Conservation (phyloP, 2,113 vertebrate species). For the Dromaius novaehollandiae region DNA sequence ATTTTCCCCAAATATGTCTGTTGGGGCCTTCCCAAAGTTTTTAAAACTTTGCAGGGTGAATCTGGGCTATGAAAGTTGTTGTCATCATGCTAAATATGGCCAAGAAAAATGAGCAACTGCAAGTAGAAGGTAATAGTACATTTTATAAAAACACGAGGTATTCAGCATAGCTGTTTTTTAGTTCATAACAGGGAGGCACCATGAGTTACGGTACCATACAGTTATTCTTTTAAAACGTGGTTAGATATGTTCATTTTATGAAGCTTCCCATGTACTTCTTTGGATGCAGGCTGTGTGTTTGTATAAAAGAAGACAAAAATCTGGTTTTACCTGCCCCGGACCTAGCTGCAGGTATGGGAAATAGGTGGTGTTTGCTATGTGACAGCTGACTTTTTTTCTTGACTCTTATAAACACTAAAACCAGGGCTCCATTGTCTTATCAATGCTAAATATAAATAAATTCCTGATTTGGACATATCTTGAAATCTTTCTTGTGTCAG, state of each 20-base stretch:
- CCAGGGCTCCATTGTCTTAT: background rate
- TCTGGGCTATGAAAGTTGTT: background rate
- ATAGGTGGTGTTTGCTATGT: background rate
- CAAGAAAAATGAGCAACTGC: background rate
- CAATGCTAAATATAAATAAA: background rate
- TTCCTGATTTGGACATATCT: background rate
- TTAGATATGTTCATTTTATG: background rate
- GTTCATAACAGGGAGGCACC: background rate
- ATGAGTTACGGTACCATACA: background rate
- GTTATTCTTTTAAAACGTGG: background rate
- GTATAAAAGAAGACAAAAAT: background rate
- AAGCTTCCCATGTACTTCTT: background rate
- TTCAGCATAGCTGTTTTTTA: background rate
- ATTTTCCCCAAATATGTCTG: background rate
- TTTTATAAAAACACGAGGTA: background rate
- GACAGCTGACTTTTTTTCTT: constrained; percentile 3
- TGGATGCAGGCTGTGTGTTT: background rate
- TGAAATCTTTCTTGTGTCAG: background rate
- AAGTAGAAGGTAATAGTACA: background rate
- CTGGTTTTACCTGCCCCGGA: background rate
- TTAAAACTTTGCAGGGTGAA: background rate
- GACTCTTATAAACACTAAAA: background rate
- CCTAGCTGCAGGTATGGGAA: background rate
- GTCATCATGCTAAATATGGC: background rate
- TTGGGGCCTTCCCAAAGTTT: rapidly evolving